Evolutionary conservation across 2,888 invertebrate genomes (phyloP).

Genomic region (Ichneumoninae sp.): DNA sequence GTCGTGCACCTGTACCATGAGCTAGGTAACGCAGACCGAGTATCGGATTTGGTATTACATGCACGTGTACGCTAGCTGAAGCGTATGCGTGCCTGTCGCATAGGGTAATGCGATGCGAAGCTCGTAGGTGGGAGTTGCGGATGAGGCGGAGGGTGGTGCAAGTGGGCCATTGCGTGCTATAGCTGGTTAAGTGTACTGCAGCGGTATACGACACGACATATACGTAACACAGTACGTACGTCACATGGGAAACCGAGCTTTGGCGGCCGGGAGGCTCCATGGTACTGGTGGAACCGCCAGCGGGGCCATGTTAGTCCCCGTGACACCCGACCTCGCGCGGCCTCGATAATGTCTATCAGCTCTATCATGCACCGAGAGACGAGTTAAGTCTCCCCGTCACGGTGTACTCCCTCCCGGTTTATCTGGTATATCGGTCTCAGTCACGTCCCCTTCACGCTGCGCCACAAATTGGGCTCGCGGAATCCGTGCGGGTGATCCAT

Average conservation of each 20-base stretch:
- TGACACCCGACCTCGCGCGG: conserved; percentile 75
- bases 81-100: conserved; percentile 11
- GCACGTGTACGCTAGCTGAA: conserved; percentile 13
- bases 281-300: conserved; percentile 50
- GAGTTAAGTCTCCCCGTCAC: conserved; percentile 62
- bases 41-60: neutral
- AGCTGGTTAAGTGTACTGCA: conserved; percentile 43
- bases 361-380: conserved; percentile 70
- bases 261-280: conserved; percentile 13
- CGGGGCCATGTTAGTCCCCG: conserved; percentile 71
- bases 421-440: conserved; percentile 14
- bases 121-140: conserved; percentile 41
- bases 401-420: conserved; percentile 43
- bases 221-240: conserved; percentile 51
- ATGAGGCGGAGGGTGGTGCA: conserved; percentile 30
- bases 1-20: neutral
- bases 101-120: conserved; percentile 47
- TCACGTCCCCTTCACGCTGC: conserved; percentile 40
- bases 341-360: conserved; percentile 76
- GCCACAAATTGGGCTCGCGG: conserved; percentile 46
- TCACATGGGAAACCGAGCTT: conserved; percentile 47
- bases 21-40: neutral
- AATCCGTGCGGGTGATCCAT: conserved; percentile 47
- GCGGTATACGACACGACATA: conserved; percentile 35
- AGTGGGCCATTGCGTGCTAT: conserved; percentile 32